phyloP scores from a whole-genome alignment of 2,113 vertebrate species.

The Bungarus multicinctus region DNA sequence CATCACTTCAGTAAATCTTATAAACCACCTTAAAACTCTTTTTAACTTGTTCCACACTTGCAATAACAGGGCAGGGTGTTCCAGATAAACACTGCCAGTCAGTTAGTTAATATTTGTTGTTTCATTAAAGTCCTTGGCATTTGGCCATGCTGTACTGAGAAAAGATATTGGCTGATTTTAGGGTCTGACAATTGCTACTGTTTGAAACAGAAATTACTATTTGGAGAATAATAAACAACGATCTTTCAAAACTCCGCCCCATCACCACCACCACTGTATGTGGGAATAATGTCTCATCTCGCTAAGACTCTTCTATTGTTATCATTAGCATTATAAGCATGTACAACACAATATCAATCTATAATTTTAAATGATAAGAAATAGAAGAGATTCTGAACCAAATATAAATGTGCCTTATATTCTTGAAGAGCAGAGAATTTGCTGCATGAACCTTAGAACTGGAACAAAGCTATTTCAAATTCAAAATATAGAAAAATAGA shows the following conservation, averaged over 20 bases:
- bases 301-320: background rate
- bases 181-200: background rate
- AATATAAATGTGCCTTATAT: background rate
- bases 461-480: background rate
- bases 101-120: constrained; percentile 25
- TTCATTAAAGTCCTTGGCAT: constrained; percentile 15
- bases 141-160: constrained; percentile 5
- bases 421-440: background rate
- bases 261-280: too few species aligned
- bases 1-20: background rate
- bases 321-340: background rate
- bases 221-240: background rate
- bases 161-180: background rate
- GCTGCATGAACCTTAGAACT: background rate
- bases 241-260: background rate
- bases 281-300: background rate
- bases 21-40: constrained; percentile 1
- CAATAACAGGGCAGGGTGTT: background rate
- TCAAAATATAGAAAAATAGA: background rate
- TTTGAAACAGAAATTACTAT: background rate
- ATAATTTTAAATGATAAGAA: background rate
- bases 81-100: background rate
- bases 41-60: background rate
- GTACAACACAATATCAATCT: background rate
- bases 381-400: background rate